A percentile compares a stretch with the other conserved stretches of the same genome.
Evolutionary conservation across 2,797 vertebrate species (phyloP).

Genomic region (Hydrophis major): DNA sequence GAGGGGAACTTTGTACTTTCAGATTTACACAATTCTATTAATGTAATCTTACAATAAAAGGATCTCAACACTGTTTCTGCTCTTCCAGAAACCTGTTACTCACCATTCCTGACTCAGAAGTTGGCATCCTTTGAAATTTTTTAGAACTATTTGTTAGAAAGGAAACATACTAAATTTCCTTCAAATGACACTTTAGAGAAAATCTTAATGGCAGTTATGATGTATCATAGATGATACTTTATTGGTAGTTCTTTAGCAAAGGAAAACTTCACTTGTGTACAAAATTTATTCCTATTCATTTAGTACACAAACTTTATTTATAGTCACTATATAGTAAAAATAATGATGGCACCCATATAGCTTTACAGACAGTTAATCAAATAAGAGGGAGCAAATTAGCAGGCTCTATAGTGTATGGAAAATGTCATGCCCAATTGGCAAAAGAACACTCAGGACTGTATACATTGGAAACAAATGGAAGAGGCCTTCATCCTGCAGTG

Average conservation of each 20-base stretch:
- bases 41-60: neutral
- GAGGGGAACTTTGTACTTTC: neutral
- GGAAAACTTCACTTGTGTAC: neutral
- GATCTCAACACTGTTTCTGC: neutral
- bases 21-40: neutral
- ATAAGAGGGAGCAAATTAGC: neutral
- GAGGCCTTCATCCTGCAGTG: neutral
- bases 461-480: neutral
- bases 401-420: neutral
- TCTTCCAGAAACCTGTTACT: neutral
- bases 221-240: neutral
- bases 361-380: constrained; percentile 40
- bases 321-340: constrained; percentile 25
- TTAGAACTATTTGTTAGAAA: neutral
- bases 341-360: constrained; percentile 35
- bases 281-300: neutral
- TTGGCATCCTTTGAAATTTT: neutral
- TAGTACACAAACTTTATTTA: neutral
- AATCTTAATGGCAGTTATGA: neutral
- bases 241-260: neutral
- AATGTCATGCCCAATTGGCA: neutral
- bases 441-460: neutral
- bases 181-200: neutral
- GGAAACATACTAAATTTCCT: neutral
- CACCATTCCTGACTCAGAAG: neutral